phyloP scores from a whole-genome alignment of 2,888 invertebrate species.

The Clunio marinus region DNA sequence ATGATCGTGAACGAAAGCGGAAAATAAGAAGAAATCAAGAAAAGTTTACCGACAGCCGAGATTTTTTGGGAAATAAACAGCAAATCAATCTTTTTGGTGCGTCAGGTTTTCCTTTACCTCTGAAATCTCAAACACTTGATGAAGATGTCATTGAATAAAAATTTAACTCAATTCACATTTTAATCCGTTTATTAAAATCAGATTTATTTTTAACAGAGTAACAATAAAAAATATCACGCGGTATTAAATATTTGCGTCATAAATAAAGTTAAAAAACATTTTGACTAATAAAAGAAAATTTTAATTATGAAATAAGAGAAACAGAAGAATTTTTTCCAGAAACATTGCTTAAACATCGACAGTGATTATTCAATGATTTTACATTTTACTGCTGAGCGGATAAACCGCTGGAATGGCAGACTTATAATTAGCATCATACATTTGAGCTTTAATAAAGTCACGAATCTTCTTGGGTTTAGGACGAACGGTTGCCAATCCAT shows the following conservation, averaged over 20 bases:
- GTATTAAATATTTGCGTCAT: not conserved
- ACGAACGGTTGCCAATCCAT: conserved; percentile 72
- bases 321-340: not conserved
- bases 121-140: not conserved
- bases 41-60: conserved; percentile 49
- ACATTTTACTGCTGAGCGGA: not conserved
- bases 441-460: conserved; percentile 72
- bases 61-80: conserved; percentile 49
- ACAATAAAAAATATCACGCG: not conserved
- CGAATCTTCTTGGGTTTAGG: conserved; percentile 72
- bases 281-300: too few relatives aligned
- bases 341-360: conserved; percentile 11
- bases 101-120: not conserved
- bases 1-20: not conserved
- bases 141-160: conserved; percentile 17
- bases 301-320: not conserved
- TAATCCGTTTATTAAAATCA: too few relatives aligned
- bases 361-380: conserved; percentile 1
- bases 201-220: too few relatives aligned
- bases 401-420: conserved; percentile 60
- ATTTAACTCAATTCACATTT: too few relatives aligned
- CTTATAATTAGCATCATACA: conserved; percentile 70
- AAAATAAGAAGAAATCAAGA: conserved; percentile 44
- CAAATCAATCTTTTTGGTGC: conserved; percentile 48
- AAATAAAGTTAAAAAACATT: too few relatives aligned